Conservation (phyloP, 2,888 invertebrate genomes). For the Cynaeus angustus region DNA sequence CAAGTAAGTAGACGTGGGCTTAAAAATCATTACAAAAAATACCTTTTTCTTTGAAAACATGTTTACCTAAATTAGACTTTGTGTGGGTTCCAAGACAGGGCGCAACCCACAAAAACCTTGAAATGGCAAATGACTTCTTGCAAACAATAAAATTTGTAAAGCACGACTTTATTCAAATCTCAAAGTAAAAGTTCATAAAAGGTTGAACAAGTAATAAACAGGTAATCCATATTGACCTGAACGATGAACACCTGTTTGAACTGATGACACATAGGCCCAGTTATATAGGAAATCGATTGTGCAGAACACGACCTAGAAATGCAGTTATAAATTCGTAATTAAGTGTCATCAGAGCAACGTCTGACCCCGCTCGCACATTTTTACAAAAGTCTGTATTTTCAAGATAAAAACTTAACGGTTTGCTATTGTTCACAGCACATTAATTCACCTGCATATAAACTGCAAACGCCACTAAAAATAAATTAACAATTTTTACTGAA, state of each 20-base stretch:
- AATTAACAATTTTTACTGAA: too few species aligned
- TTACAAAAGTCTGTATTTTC: too few species aligned
- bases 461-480: too few species aligned
- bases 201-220: not conserved
- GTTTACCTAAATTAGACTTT: constrained; percentile 8
- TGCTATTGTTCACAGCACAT: too few species aligned
- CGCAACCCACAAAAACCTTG: constrained; percentile 29
- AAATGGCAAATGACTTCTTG: not conserved
- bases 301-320: constrained; percentile 32
- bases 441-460: too few species aligned
- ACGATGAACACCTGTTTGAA: constrained; percentile 33
- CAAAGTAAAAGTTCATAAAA: not conserved
- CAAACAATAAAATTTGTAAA: too few species aligned
- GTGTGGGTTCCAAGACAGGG: constrained; percentile 13
- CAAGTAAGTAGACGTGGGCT: constrained; percentile 67
- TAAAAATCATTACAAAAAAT: not conserved
- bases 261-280: constrained; percentile 21
- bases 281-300: constrained; percentile 30
- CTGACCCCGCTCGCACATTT: too few species aligned
- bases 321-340: too few species aligned
- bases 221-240: constrained; percentile 4
- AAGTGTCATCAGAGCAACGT: too few species aligned
- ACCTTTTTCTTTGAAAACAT: constrained; percentile 1
- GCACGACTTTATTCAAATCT: constrained; percentile 1
- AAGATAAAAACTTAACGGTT: too few species aligned